Base-by-base conservation (phyloP, 2,797 vertebrate species). In the Podarcis lilfordi region DNA sequence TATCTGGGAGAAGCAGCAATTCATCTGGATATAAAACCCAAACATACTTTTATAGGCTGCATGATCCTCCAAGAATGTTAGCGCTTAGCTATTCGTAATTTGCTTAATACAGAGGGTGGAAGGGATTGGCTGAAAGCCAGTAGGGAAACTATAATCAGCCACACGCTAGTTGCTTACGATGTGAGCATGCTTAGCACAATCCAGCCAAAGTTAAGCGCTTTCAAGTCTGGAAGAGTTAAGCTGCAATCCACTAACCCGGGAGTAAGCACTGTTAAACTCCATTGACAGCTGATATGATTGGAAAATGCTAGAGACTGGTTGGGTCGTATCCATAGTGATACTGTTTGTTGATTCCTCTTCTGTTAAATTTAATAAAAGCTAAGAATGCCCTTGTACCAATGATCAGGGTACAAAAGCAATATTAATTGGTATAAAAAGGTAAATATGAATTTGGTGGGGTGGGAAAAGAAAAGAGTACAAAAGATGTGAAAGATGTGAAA, bases 1-100 rank as follows among this genome's bases (percentile, higher is more conserved):
- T 35, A 78, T 69, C 19, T 79, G 4, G 5, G 64, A 78, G 82
- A 2, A 4, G 40, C 61, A 4, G 13, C 4, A 0, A 78, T 21
- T 87, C 86, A 74, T 83, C 88, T 40, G 8, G 87, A 88, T 21
- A 19, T 78, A 88, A 32, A 75, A 19, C 17, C 1, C 27, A 84
- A 27, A 3, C 35, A 10, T 79, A 82, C 3, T 3, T 81, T 93
- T 91, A 71, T 64, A 9, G 29, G 75, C 0, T 82, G 91, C 32
- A 10, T 74, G 8, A 59, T 76, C 23, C 74, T 4, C 45, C 32
- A 55, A 35, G 25, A 79, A 80, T 61, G 7, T n/a, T 90, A 13
- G 85, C 76, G 23, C 21, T 61, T 82, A 45, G 50, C n/a, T 89
- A 35, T 74, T 45, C 35, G 35, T 21, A 15, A 78, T 0, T 0